These are phyloP conservation scores for Chauna torquata DNA, from an alignment of 2,113 vertebrate genomes.

Conservation along the genomic window DNA sequence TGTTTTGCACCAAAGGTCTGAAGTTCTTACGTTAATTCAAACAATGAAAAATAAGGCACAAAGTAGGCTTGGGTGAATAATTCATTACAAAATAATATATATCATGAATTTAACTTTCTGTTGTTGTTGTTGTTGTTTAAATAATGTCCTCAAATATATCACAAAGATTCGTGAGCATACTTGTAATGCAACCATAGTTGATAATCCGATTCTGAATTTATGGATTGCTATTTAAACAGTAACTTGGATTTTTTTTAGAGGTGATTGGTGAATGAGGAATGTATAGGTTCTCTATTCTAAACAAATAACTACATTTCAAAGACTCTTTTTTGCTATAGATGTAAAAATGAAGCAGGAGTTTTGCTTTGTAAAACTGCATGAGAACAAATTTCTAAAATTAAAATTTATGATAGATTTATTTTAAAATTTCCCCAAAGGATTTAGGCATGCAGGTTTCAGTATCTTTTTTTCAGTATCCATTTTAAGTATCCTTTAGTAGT, in stretches of 20 bases:
- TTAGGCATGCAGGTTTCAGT: neutral
- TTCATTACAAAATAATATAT: neutral
- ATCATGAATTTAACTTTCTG: neutral
- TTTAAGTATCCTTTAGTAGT: neutral
- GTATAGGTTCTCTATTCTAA: neutral
- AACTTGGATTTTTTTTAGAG: neutral
- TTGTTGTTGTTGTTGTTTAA: neutral
- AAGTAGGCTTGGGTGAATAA: neutral
- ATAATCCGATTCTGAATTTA: neutral
- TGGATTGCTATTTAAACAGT: neutral
- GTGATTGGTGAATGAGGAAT: neutral
- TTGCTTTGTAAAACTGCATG: neutral
- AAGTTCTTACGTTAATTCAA: neutral
- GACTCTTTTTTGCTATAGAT: neutral
- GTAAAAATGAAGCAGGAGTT: neutral
- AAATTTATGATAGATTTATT: neutral
- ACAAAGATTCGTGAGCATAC: neutral
- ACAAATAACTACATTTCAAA: neutral
- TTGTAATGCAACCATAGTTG: neutral
- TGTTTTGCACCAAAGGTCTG: neutral
- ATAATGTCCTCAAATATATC: neutral
- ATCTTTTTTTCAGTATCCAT: neutral
- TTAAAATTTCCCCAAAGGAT: neutral
- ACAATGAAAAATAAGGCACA: neutral
- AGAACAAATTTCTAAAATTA: neutral